Evolutionary conservation across 2,888 invertebrate genomes (phyloP), one percentile per base, ranked within the genome.

Genomic region (Salticus scenicus): DNA sequence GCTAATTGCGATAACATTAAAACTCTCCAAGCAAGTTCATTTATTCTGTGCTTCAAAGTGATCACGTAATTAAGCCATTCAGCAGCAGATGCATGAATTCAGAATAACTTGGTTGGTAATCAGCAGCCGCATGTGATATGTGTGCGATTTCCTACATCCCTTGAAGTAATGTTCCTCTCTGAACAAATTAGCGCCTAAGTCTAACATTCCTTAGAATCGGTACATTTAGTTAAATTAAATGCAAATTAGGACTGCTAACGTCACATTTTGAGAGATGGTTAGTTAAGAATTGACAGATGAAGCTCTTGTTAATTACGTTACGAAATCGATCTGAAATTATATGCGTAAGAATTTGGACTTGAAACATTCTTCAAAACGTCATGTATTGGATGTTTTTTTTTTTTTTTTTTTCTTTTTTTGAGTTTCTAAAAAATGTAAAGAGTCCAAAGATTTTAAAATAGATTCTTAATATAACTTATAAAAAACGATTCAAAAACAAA

Each of bases 161-260:
- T 47, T 47, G 2, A 47, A 47, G 47, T 47, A 47, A 47, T 47
- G 47, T 47, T 47, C 17, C 47, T 47, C 47, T 17, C 14, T 47
- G 47, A 47, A 47, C 47, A 47, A 47, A 47, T 47, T 47, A 47
- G 17, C 47, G 17, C 47, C 47, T 47, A 17, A 47, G 47, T 17
- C 47, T 47, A 47, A 47, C 47, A 47, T 7, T 47, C 47, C 47
- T 47, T 47, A n/a, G 10, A 47, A n/a, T 17, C 47, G 20, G 66
- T 20, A 66, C 66, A 30, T 66, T 28, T 66, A 66, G 66, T 66
- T 66, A 31, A 51, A 78, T 78, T 78, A 78, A 78, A 70, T 70
- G 70, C 70, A 71, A 79, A 64, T 72, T 64, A 72, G 66, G 30
- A 10, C 30, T 10, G 5, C 30, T 30, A n/a, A 66, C 66, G 20